phyloP scores from a whole-genome alignment of 2,888 invertebrate species.

The Salpingus planirostris region DNA sequence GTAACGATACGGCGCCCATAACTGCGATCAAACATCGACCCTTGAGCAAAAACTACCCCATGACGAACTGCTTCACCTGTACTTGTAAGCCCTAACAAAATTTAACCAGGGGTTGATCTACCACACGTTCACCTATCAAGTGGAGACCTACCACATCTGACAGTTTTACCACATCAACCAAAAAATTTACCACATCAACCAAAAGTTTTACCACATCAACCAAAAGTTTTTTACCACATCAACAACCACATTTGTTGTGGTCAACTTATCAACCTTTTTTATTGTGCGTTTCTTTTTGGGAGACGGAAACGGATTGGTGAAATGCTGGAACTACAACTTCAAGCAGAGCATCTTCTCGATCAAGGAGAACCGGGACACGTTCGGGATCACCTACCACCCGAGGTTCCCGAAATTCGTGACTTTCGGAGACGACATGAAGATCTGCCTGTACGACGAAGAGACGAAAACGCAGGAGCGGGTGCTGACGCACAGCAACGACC shows the following conservation, averaged over 20 bases:
- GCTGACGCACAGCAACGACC: slow-evolving; percentile 47
- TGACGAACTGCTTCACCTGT: slow-evolving; percentile 48
- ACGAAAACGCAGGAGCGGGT: slow-evolving; percentile 54
- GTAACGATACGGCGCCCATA: slow-evolving; percentile 42
- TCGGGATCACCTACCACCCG: slow-evolving; percentile 55
- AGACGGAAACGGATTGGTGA: slow-evolving; percentile 61
- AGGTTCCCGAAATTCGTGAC: slow-evolving; percentile 49
- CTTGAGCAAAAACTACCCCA: slow-evolving; percentile 50
- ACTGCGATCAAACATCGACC: slow-evolving; percentile 55
- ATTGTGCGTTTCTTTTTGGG: too few species aligned
- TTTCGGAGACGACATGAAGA: slow-evolving; percentile 54
- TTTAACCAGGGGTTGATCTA: neutral
- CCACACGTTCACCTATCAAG: too few species aligned
- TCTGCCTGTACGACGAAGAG: slow-evolving; percentile 62
- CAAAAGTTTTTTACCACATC: too few species aligned
- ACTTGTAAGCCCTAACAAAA: slow-evolving; percentile 44
- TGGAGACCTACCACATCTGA: too few species aligned
- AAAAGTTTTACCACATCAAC: too few species aligned
- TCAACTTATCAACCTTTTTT: too few species aligned
- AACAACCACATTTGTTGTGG: too few species aligned
- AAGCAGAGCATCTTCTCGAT: slow-evolving; percentile 56
- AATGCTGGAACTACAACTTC: slow-evolving; percentile 60
- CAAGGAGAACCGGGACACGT: slow-evolving; percentile 55
- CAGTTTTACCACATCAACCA: too few species aligned
- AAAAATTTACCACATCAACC: too few species aligned